These are phyloP conservation scores for Limnephilus lunatus DNA, from an alignment of 2,888 invertebrate species.

Conservation along the genomic window DNA sequence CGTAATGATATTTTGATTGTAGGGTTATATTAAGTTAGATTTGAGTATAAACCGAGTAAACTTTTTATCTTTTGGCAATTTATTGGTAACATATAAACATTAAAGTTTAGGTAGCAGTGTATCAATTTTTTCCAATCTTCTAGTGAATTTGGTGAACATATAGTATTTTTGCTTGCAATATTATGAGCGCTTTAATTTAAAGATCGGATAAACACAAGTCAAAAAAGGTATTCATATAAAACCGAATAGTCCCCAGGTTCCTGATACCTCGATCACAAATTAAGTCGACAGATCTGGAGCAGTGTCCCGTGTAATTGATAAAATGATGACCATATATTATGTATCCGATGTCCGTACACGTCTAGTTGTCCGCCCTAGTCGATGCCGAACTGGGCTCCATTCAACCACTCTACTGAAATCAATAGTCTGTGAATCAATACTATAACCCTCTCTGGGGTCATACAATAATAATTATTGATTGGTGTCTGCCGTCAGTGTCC, in stretches of 20 bases:
- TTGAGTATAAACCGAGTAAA: too few relatives aligned
- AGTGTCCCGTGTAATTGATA: neutral
- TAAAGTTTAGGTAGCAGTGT: too few relatives aligned
- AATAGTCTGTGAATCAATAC: slow-evolving; percentile 21
- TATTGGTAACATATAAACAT: too few relatives aligned
- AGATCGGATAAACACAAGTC: too few relatives aligned
- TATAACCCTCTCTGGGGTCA: neutral
- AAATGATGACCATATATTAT: neutral
- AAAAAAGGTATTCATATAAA: neutral
- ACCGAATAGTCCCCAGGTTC: neutral
- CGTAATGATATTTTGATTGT: too few relatives aligned
- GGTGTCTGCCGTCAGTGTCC: neutral
- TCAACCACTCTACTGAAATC: neutral
- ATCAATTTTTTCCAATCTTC: too few relatives aligned
- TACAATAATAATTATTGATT: neutral
- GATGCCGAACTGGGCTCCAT: neutral
- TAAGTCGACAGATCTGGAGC: neutral
- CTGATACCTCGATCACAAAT: neutral
- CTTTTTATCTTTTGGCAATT: too few relatives aligned
- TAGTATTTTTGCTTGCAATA: too few relatives aligned
- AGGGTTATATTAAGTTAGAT: too few relatives aligned
- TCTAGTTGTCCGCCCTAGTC: neutral
- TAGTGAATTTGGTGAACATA: too few relatives aligned
- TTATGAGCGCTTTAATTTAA: too few relatives aligned
- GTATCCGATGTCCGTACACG: neutral